Conservation (phyloP, 2,888 invertebrate species). For the Drosophila nigritarsus region DNA sequence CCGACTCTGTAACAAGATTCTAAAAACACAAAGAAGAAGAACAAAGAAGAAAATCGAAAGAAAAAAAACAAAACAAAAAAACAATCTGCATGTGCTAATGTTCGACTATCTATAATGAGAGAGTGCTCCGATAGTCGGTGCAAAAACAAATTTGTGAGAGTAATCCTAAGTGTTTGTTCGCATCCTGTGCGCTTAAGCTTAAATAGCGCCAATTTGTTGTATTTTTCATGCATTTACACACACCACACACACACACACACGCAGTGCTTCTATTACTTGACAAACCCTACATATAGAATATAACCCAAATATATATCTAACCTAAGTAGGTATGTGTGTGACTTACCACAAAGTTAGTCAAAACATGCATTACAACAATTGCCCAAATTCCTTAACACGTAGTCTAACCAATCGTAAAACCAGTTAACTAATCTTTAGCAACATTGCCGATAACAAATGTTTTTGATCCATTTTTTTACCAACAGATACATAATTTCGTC, state of each 20-base stretch:
- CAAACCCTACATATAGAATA: constrained; percentile 7
- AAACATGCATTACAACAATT: constrained; percentile 27
- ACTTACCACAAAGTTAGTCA: constrained; percentile 20
- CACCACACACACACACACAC: background rate
- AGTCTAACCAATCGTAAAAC: constrained; percentile 33
- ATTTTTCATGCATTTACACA: constrained; percentile 47
- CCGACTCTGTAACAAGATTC: constrained; percentile 23
- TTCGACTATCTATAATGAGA: background rate
- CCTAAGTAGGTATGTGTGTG: constrained; percentile 18
- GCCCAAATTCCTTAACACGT: constrained; percentile 11
- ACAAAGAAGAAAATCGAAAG: background rate
- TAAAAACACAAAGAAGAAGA: background rate
- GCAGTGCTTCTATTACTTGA: constrained; percentile 13
- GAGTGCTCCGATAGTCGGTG: constrained; percentile 1
- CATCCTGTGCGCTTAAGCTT: background rate
- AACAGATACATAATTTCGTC: constrained; percentile 64
- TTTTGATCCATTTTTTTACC: constrained; percentile 32
- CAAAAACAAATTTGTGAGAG: constrained; percentile 16
- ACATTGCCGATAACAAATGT: constrained; percentile 31
- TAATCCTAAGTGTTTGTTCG: constrained; percentile 19
- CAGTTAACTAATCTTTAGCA: constrained; percentile 25
- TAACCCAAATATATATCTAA: constrained; percentile 11
- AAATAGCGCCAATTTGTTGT: constrained; percentile 37
- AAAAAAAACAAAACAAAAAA: background rate
- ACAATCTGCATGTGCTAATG: constrained; percentile 1